Percentiles rank a stretch among this genome's conserved stretches.
Conservation (phyloP, 2,113 vertebrate genomes). For the Cyrtonyx montezumae region DNA sequence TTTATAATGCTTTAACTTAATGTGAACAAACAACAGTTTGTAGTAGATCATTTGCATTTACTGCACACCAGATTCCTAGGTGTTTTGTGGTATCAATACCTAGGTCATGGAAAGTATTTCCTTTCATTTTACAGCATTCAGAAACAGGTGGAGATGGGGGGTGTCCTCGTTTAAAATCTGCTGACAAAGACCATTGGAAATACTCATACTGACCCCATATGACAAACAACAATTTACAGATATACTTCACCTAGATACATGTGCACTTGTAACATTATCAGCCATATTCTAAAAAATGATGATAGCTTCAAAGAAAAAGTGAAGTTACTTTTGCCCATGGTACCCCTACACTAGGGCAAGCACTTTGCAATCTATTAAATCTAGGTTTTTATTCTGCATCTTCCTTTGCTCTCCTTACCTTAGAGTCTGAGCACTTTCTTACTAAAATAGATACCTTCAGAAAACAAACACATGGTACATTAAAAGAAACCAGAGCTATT, state of each 20-base stretch:
- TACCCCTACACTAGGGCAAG: fast-evolving
- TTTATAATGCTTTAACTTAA: slow-evolving; percentile 49
- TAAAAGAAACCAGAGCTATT: background rate
- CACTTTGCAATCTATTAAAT: background rate
- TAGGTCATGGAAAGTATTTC: background rate
- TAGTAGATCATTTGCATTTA: slow-evolving; percentile 22
- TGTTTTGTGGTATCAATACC: slow-evolving; percentile 5
- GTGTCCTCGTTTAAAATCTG: background rate
- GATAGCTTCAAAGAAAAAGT: background rate
- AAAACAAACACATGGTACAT: background rate
- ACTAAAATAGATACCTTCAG: background rate
- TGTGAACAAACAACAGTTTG: slow-evolving; percentile 34
- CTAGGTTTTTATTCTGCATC: background rate
- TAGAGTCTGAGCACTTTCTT: background rate
- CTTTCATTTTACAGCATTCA: background rate
- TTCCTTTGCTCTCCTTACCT: background rate
- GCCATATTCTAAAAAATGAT: background rate
- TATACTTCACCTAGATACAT: background rate
- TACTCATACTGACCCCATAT: background rate
- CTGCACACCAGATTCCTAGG: background rate
- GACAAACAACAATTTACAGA: background rate
- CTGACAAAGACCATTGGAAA: too few species aligned
- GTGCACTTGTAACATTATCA: background rate
- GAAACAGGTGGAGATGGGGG: background rate
- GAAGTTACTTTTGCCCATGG: background rate